Evolutionary conservation across 2,888 invertebrate genomes (phyloP).

Genomic region (Eupithecia vulgata): DNA sequence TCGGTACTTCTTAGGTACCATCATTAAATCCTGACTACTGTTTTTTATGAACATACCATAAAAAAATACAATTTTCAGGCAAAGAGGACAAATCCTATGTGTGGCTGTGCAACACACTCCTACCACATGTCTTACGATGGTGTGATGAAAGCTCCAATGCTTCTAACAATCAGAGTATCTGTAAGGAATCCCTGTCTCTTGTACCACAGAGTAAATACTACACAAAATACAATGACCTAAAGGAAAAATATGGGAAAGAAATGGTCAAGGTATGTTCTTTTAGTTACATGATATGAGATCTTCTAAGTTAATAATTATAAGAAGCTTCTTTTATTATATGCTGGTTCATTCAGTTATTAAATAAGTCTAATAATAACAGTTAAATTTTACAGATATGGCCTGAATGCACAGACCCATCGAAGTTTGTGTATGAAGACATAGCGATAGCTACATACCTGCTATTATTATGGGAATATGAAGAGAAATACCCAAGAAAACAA

Average conservation of each 20-base stretch:
- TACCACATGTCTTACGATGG: conserved; percentile 87
- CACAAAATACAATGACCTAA: conserved; percentile 88
- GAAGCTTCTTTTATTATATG: not conserved
- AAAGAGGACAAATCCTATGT: conserved; percentile 56
- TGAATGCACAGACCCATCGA: conserved; percentile 96
- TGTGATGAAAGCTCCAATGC: conserved; percentile 67
- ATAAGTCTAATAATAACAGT: not conserved
- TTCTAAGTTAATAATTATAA: not conserved
- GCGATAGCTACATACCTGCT: conserved; percentile 95
- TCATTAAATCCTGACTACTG: not conserved
- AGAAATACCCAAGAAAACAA: conserved; percentile 68
- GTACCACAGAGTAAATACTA: conserved; percentile 88
- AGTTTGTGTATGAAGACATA: conserved; percentile 98
- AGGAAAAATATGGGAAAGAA: conserved; percentile 89
- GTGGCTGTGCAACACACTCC: conserved; percentile 84
- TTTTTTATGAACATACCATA: not conserved
- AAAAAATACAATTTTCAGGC: conserved; percentile 53
- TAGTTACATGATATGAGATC: not conserved
- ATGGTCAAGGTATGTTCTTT: conserved; percentile 85
- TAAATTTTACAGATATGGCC: conserved; percentile 89
- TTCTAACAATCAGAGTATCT: conserved; percentile 48
- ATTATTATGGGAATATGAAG: conserved; percentile 89
- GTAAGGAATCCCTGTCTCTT: conserved; percentile 85
- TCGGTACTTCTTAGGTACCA: not conserved
- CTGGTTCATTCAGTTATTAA: not conserved